Base-by-base conservation (phyloP, 1,140 invertebrate species). In the Drosophila sproati region DNA sequence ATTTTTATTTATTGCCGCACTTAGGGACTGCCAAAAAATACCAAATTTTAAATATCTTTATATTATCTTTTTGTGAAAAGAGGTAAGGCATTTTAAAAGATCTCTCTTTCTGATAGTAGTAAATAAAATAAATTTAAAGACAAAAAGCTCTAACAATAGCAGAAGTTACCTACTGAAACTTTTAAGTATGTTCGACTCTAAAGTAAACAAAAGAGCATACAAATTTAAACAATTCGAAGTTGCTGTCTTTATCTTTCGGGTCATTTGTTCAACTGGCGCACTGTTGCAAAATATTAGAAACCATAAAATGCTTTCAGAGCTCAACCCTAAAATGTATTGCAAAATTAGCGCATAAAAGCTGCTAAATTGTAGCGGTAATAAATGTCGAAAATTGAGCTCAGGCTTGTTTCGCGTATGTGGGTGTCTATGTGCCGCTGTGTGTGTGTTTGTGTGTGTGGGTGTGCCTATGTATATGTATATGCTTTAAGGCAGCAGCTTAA, bases 271-370 rank as follows among this genome's bases (percentile, higher is more conserved):
- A 48, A 37, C 32, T 48, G 57, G 7, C 31, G 12, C 43, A 60
- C 34, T 57, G 55, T 6, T 43, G 29, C 39, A 12, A 35, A n/a
- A 48, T 35, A 60, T 35, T 59, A 43, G 56, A 35, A 32, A 31
- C 32, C 57, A 20, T 60, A 48, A 60, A 60, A 35, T 8, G 57
- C 43, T 60, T 60, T 60, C 57, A 48, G 47, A 43, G 57, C 56
- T 47, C 31, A 34, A 31, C 5, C 57, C 57, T 20, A 60, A 77
- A 57, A 80, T 67, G 64, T 77, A 61, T 73, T 59, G 37, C 52
- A 55, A 73, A 81, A 80, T 80, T 80, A 81, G 78, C 78, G 57
- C 64, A 31, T 37, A 32, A 77, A 62, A 51, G 67, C 54, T 41
- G 63, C 48, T 29, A 66, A 76, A 69, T 48, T 48, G 57, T 48